Percentiles rank a stretch among this genome's conserved stretches.
Evolutionary conservation across 2,113 vertebrate species (phyloP).

Genomic region (Myiozetetes cayanensis): DNA sequence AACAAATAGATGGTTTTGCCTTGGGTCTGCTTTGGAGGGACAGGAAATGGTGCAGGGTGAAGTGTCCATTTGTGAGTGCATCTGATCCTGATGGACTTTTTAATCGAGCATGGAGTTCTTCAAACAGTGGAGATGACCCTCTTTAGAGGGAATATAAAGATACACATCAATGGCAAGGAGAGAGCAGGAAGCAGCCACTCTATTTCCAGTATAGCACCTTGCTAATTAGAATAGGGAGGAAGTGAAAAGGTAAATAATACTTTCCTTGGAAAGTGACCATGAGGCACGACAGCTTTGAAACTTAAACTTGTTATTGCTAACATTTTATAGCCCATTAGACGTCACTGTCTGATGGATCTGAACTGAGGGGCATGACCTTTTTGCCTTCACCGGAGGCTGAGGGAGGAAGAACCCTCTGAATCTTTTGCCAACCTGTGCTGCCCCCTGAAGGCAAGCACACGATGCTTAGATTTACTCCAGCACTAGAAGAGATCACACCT

Average conservation of each 20-base stretch:
- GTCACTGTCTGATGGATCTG: neutral
- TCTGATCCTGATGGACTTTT: neutral
- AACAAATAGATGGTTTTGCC: neutral
- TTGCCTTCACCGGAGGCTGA: accelerated
- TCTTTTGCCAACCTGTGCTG: neutral
- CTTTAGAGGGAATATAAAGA: neutral
- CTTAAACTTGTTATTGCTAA: neutral
- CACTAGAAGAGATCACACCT: neutral
- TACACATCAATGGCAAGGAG: neutral
- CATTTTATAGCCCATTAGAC: neutral
- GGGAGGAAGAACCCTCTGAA: neutral
- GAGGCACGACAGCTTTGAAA: neutral
- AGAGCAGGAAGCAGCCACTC: neutral
- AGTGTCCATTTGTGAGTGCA: neutral
- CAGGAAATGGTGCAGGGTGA: accelerated
- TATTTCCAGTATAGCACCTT: neutral
- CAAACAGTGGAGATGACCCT: neutral
- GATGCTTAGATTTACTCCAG: neutral
- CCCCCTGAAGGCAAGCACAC: neutral
- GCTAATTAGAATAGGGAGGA: neutral
- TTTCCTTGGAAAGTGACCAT: neutral
- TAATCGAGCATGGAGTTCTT: neutral
- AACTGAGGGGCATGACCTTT: neutral
- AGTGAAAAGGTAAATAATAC: neutral
- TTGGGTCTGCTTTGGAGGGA: neutral